Base-by-base conservation (phyloP, 2,888 invertebrate genomes). In the Alitta virens region DNA sequence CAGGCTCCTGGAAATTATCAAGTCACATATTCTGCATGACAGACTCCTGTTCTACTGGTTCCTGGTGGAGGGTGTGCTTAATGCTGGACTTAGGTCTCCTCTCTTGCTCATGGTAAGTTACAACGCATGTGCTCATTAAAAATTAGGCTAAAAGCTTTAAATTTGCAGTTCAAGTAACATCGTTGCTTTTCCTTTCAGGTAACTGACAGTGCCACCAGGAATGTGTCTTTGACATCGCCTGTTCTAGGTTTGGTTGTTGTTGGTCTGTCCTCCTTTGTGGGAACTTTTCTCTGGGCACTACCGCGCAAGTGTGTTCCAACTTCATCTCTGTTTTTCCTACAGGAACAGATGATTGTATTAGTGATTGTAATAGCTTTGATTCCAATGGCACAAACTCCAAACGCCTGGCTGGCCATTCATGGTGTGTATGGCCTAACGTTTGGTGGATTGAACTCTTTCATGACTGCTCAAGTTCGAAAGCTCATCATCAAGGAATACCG, bases 61-160 rank as follows among this genome's bases (percentile, higher is more conserved):
- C 23, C 38, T 9, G 21, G 49, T 59, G 12, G 51, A 59, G 33
- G 51, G 38, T 9, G 38, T 33, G 5, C 33, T 49, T 2, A 50
- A 33, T n/a, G 25, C 51, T n/a, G 59, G 38, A 12, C 25, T 59
- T 24, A 27, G 59, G 25, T 33, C 59, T 7, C 59, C 59, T 5
- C 42, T 59, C 1, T 33, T 59, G 1, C 59, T 59, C 16, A 59
- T 59, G 59, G 59, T 59, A 40, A 38, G 59, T 52, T 33, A n/a
- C n/a, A n/a, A n/a, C n/a, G n/a, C n/a, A n/a, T n/a, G n/a, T n/a
- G n/a, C n/a, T n/a, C n/a, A n/a, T n/a, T n/a, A n/a, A n/a, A n/a
- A n/a, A n/a, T n/a, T n/a, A n/a, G n/a, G n/a, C n/a, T n/a, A n/a
- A n/a, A 33, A 33, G 33, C 12, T 33, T 7, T 12, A 33, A 33